Conservation (phyloP, 2,113 vertebrate species). For the Megaptera novaeangliae region DNA sequence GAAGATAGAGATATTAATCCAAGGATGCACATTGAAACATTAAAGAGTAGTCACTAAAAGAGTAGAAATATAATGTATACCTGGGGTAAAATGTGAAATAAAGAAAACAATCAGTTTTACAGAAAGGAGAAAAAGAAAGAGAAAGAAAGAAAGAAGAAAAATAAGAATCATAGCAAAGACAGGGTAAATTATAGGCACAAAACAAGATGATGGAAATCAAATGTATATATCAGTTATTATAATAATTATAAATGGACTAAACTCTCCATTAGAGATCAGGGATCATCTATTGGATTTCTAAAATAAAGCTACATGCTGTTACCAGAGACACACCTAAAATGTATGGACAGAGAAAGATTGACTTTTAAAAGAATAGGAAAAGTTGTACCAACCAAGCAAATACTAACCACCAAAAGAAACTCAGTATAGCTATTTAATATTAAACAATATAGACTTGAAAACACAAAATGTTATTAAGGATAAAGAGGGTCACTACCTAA, state of each 20-base stretch:
- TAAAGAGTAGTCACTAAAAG: background rate
- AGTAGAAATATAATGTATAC: background rate
- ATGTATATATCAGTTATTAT: background rate
- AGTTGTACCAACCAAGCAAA: background rate
- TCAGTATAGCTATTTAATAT: background rate
- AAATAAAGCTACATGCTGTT: background rate
- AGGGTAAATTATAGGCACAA: background rate
- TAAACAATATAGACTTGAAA: background rate
- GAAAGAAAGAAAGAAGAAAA: background rate
- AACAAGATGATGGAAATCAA: background rate
- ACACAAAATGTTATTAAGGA: background rate
- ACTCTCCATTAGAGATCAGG: background rate
- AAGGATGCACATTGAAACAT: background rate
- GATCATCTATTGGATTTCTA: background rate
- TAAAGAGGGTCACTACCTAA: background rate
- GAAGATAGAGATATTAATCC: background rate
- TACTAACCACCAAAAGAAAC: background rate
- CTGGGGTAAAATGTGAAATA: background rate
- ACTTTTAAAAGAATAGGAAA: background rate
- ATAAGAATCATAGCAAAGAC: background rate
- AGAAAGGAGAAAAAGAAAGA: background rate
- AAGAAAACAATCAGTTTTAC: background rate
- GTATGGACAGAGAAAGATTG: background rate
- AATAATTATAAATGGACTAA: background rate
- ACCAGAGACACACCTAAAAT: background rate